Percentiles rank a stretch among this genome's conserved stretches.
Conservation (phyloP, 1,140 invertebrate genomes). For the Pomacea maculata region DNA sequence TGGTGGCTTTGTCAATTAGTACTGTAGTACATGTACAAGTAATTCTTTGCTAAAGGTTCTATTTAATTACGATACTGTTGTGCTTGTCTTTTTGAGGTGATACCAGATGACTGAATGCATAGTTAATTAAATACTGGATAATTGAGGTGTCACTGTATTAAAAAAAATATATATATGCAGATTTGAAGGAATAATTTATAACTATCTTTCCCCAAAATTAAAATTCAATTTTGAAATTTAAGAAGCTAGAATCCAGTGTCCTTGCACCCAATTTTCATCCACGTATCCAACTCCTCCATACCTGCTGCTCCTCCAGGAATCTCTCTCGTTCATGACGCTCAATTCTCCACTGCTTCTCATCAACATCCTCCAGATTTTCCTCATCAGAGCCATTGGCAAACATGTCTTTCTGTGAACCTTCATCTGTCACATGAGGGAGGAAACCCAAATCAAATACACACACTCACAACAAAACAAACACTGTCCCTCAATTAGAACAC, state of each 20-base stretch:
- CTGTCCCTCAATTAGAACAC: not conserved
- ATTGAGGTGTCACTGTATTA: too few relatives aligned
- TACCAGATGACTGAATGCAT: too few relatives aligned
- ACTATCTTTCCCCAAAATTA: not conserved
- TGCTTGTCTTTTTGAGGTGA: too few relatives aligned
- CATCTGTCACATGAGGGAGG: constrained; percentile 43
- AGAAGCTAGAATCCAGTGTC: not conserved
- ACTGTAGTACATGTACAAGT: too few relatives aligned
- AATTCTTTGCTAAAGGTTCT: too few relatives aligned
- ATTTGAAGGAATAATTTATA: too few relatives aligned
- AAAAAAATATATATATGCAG: too few relatives aligned
- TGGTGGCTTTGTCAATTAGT: too few relatives aligned
- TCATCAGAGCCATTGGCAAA: constrained; percentile 60
- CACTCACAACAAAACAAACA: constrained; percentile 4
- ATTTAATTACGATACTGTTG: too few relatives aligned
- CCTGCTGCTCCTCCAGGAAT: constrained; percentile 62
- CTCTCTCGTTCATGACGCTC: constrained; percentile 63
- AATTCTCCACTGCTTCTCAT: constrained; percentile 72
- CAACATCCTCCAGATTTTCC: constrained; percentile 73
- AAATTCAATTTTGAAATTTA: not conserved
- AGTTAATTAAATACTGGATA: too few relatives aligned
- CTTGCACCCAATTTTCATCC: not conserved
- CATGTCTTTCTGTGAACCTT: constrained; percentile 58
- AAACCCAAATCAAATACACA: constrained; percentile 18
- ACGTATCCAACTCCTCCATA: constrained; percentile 8